Conservation (phyloP, 2,113 vertebrate species). For the Otocyon megalotis region DNA sequence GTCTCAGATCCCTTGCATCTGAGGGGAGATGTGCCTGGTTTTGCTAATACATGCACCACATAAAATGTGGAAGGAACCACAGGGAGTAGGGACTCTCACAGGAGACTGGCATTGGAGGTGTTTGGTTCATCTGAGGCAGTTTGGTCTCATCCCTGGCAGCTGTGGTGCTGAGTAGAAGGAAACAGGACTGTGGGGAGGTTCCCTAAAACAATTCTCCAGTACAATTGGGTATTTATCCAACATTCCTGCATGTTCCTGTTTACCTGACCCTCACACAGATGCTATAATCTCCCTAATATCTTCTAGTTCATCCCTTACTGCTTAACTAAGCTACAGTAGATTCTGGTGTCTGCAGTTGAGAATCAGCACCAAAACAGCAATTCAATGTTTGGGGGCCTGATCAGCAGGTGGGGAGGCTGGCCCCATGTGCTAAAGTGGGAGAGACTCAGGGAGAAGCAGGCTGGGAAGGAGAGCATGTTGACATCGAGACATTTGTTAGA, state of each 20-base stretch:
- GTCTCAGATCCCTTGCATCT: not conserved
- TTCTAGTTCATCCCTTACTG: not conserved
- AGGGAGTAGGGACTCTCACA: not conserved
- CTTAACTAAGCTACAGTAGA: not conserved
- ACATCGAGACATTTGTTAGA: not conserved
- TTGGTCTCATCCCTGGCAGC: not conserved
- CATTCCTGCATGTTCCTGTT: not conserved
- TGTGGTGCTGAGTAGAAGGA: not conserved
- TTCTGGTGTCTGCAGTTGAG: not conserved
- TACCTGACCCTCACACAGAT: not conserved
- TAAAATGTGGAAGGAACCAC: not conserved
- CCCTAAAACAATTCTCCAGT: not conserved
- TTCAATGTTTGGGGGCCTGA: not conserved
- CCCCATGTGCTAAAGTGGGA: not conserved
- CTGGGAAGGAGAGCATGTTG: not conserved
- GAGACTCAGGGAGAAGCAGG: not conserved
- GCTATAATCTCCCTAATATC: not conserved
- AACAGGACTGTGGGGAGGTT: not conserved
- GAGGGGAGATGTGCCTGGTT: not conserved
- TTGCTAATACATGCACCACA: not conserved
- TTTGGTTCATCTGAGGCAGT: not conserved
- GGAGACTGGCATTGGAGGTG: not conserved
- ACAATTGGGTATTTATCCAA: not conserved
- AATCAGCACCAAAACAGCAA: not conserved
- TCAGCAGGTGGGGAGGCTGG: not conserved